Conservation (phyloP, 2,113 vertebrate species). For the Solea solea region DNA sequence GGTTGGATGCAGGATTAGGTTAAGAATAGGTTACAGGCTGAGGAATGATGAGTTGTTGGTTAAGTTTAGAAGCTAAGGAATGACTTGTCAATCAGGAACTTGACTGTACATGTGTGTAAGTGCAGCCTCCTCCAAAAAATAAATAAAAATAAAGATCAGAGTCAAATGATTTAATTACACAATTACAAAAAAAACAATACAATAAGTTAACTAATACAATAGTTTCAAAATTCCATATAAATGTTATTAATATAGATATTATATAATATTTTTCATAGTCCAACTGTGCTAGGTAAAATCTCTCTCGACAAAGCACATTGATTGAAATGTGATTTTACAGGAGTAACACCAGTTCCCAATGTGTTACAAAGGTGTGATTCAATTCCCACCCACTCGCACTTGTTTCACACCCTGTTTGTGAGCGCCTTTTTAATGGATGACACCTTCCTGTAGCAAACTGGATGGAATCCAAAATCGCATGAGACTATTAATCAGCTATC, state of each 20-base stretch:
- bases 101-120: slow-evolving; percentile 1
- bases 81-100: background rate
- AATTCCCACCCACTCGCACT: slow-evolving; percentile 24
- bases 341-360: slow-evolving; percentile 18
- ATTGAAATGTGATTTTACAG: slow-evolving; percentile 65
- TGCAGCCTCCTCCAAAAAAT: too few species aligned
- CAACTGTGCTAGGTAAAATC: slow-evolving; percentile 27
- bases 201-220: slow-evolving; percentile 14
- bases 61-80: background rate
- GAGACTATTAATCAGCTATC: slow-evolving; percentile 6
- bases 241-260: slow-evolving; percentile 4
- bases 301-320: slow-evolving; percentile 40
- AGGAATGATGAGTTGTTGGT: slow-evolving; percentile 2
- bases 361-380: slow-evolving; percentile 18
- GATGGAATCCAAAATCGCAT: slow-evolving; percentile 36
- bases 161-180: slow-evolving; percentile 44
- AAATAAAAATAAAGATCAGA: slow-evolving; percentile 18
- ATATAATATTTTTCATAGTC: slow-evolving; percentile 15
- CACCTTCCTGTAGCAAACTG: slow-evolving; percentile 14
- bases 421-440: slow-evolving; percentile 4
- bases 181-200: slow-evolving; percentile 26
- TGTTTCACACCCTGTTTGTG: slow-evolving; percentile 18
- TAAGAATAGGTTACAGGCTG: slow-evolving; percentile 6
- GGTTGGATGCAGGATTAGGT: slow-evolving; percentile 15
- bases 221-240: slow-evolving; percentile 8